Conservation (phyloP, 1,140 invertebrate genomes). For the Eubasilissa regina region DNA sequence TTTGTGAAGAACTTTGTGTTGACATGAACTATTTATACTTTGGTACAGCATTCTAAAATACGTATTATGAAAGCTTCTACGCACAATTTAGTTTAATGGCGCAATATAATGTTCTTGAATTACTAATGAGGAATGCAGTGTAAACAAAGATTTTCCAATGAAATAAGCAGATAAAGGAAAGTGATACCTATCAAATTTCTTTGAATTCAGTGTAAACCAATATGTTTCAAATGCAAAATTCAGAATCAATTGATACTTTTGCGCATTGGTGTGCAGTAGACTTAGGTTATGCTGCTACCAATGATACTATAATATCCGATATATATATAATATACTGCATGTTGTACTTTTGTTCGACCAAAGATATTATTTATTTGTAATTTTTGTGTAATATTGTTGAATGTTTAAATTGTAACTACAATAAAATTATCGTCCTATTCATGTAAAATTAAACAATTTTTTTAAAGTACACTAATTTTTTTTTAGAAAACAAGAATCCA, state of each 20-base stretch:
- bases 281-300: no score
- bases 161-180: neutral
- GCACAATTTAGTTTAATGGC: neutral
- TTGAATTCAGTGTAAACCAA: neutral
- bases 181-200: neutral
- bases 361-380: no score
- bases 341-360: no score
- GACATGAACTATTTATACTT: conserved; percentile 41
- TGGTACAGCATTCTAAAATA: conserved; percentile 13
- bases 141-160: neutral
- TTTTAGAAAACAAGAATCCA: no score
- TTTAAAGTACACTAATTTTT: no score
- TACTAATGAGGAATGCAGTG: neutral
- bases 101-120: neutral
- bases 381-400: no score
- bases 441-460: no score
- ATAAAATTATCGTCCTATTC: no score
- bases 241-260: neutral
- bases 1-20: conserved; percentile 23
- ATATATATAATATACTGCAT: no score
- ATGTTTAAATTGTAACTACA: no score
- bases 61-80: conserved; percentile 34
- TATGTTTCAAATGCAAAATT: neutral
- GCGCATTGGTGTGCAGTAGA: no score
- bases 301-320: no score